phyloP scores from a whole-genome alignment of 2,888 invertebrate species.

The Oscheius onirici region DNA sequence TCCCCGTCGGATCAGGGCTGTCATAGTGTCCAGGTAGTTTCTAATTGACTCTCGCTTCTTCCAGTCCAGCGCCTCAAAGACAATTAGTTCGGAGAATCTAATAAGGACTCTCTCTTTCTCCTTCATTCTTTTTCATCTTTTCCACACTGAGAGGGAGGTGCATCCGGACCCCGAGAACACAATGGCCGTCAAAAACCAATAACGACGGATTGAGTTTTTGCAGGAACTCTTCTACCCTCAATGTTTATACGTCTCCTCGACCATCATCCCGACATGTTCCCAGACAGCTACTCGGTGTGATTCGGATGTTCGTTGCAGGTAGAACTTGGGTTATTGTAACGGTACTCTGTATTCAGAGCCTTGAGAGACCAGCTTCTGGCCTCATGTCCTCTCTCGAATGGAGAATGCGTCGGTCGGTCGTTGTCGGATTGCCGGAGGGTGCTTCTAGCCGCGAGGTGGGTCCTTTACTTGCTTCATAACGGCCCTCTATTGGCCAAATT shows the following conservation, averaged over 20 bases:
- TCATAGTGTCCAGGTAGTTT: slow-evolving; percentile 55
- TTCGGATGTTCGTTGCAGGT: slow-evolving; percentile 55
- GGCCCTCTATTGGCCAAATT: slow-evolving; percentile 24
- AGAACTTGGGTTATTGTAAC: slow-evolving; percentile 9
- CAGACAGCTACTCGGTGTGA: slow-evolving; percentile 55
- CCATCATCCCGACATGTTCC: slow-evolving; percentile 48
- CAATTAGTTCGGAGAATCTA: slow-evolving; percentile 6
- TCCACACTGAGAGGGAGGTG: slow-evolving; percentile 4
- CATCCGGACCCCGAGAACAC: slow-evolving; percentile 10
- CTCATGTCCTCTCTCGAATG: slow-evolving; percentile 46
- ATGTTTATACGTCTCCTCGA: slow-evolving; percentile 57
- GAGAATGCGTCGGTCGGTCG: slow-evolving; percentile 38
- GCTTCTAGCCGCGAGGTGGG: slow-evolving; percentile 45
- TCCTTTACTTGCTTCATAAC: slow-evolving; percentile 7
- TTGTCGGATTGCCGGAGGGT: slow-evolving; percentile 47
- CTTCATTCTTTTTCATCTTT: no score
- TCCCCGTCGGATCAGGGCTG: slow-evolving; percentile 56
- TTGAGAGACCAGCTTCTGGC: slow-evolving; percentile 25
- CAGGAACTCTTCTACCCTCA: slow-evolving; percentile 66
- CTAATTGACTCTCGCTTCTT: not conserved
- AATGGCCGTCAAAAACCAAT: slow-evolving; percentile 20
- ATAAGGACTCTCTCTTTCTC: slow-evolving; percentile 6
- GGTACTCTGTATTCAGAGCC: not conserved
- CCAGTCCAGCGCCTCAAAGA: slow-evolving; percentile 6
- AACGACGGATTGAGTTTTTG: slow-evolving; percentile 22